phyloP scores from a whole-genome alignment of 2,113 vertebrate genomes.

The Onychostoma macrolepis region DNA sequence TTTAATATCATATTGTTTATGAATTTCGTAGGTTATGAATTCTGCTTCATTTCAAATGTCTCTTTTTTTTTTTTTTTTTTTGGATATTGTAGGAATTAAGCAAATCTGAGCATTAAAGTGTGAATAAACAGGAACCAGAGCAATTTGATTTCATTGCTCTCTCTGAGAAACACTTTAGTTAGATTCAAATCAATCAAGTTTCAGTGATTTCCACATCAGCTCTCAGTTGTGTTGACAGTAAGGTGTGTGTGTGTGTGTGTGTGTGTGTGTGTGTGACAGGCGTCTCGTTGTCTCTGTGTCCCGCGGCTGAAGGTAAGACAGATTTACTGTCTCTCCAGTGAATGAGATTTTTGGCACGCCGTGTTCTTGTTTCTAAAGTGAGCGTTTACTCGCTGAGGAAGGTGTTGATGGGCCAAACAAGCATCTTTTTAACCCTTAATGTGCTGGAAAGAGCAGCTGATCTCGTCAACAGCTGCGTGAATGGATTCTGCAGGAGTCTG shows the following conservation, averaged over 20 bases:
- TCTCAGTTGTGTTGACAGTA: not conserved
- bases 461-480: slow-evolving; percentile 48
- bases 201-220: not conserved
- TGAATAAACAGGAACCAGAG: not conserved
- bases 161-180: not conserved
- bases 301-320: slow-evolving; percentile 65
- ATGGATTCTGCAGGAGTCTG: not conserved
- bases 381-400: slow-evolving; percentile 29
- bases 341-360: slow-evolving; percentile 67
- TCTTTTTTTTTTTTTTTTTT: no score
- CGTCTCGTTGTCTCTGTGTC: slow-evolving; percentile 75
- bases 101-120: not conserved
- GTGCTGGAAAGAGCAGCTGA: slow-evolving; percentile 1
- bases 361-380: slow-evolving; percentile 50
- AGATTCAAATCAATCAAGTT: not conserved
- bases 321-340: slow-evolving; percentile 66
- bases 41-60: no score
- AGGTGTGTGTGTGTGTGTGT: slow-evolving; percentile 20
- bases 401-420: slow-evolving; percentile 47
- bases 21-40: no score
- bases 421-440: slow-evolving; percentile 46
- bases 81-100: no score
- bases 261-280: slow-evolving; percentile 67
- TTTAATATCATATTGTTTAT: no score
- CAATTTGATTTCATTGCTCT: not conserved